Evolutionary conservation across 2,888 invertebrate species (phyloP), one percentile per base, ranked within the genome.

Genomic region (Idaea dimidiata): DNA sequence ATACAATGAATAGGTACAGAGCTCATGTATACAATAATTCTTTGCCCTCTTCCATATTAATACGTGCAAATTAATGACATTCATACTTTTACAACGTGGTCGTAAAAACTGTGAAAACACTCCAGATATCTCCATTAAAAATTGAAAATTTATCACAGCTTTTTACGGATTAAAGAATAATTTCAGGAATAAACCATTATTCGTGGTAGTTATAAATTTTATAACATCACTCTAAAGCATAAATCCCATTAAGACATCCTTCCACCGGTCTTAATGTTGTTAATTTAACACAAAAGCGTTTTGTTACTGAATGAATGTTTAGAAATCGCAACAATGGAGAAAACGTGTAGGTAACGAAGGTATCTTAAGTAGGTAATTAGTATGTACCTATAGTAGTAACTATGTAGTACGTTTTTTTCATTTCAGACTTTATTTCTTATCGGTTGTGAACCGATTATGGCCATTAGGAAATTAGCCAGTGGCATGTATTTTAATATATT

Each of bases 201-300:
- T 43, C 43, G 24, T 3, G 24, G 24, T 43, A 43, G 43, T 43
- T 43, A 43, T 43, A 43, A 43, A 43, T 43, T 43, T 43, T 43
- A 43, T 43, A 43, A 43, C 54, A 55, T 55, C 54, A 55, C 54
- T 55, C 54, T 17, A 17, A 17, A 55, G 54, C 17, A 64, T 61
- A 62, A 43, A 43, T 43, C 43, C 43, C 10, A 43, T 43, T 43
- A 43, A 10, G 14, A 43, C 10, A 43, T 10, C 43, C 7, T 43
- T 10, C 43, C 43, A 10, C 43, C 43, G 10, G 43, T 43, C 43
- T 43, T 43, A 10, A 54, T 61, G 58, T 55, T 57, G 55, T 57
- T 68, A 59, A 62, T 60, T 66, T 66, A 53, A 59, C 60, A 66
- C 66, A 70, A 67, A 70, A 63, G 63, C 64, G 66, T 67, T 70